These are phyloP conservation scores for Drosophila diplacantha DNA, from an alignment of 2,888 invertebrate genomes.

Conservation along the genomic window DNA sequence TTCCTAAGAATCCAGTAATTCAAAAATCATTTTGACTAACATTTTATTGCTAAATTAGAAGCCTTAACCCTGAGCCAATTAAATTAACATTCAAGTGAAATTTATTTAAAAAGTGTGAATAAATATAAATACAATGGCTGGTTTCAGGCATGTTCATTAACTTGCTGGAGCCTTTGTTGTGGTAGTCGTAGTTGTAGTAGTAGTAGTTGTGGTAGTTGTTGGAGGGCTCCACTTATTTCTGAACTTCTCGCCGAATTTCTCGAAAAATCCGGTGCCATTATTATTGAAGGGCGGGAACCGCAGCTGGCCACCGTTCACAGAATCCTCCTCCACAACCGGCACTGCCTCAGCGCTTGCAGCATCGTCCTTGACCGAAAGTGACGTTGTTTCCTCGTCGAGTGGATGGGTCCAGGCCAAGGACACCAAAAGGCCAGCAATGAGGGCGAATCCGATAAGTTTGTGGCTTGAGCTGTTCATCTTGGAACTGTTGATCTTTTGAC, in stretches of 20 bases:
- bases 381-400: slow-evolving; percentile 9
- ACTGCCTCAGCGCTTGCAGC: neutral
- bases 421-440: slow-evolving; percentile 25
- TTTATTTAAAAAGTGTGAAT: slow-evolving; percentile 2
- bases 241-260: slow-evolving; percentile 23
- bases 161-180: neutral
- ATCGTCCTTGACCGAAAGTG: neutral
- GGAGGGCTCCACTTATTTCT: slow-evolving; percentile 11
- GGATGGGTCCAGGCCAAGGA: slow-evolving; percentile 30
- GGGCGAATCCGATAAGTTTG: slow-evolving; percentile 20
- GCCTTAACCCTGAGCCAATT: neutral
- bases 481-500: slow-evolving; percentile 4
- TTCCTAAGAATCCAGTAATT: neutral
- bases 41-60: too few species aligned
- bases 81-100: neutral
- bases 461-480: slow-evolving; percentile 16
- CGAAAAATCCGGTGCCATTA: slow-evolving; percentile 18
- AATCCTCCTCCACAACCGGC: slow-evolving; percentile 12
- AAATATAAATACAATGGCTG: slow-evolving; percentile 3
- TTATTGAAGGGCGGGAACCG: slow-evolving; percentile 25
- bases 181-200: slow-evolving; percentile 3
- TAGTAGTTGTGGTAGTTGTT: slow-evolving; percentile 14
- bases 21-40: neutral
- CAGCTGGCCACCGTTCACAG: slow-evolving; percentile 6
- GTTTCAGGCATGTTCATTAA: neutral